Percentiles rank a stretch among this genome's conserved stretches.
Conservation (phyloP, 2,113 vertebrate species). For the Rhinopomastus cyanomelas region DNA sequence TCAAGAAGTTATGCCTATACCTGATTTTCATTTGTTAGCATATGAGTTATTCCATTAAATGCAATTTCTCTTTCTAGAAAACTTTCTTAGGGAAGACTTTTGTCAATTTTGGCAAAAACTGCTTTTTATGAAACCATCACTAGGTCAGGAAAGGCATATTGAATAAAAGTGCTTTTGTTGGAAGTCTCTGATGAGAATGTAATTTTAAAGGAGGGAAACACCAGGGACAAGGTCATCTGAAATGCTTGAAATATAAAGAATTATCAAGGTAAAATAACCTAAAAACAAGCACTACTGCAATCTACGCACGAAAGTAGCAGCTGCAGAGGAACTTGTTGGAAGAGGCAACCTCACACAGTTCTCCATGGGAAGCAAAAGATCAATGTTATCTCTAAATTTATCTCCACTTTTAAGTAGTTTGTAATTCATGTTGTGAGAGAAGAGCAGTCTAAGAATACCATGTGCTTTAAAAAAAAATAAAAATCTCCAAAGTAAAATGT, state of each 20-base stretch:
- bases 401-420: neutral
- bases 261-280: neutral
- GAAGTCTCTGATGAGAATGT: neutral
- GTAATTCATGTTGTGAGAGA: neutral
- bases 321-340: neutral
- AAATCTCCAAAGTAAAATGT: neutral
- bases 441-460: neutral
- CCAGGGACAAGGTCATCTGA: neutral
- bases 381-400: neutral
- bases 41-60: neutral
- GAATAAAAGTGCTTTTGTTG: neutral
- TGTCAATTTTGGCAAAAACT: neutral
- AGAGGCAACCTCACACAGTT: neutral
- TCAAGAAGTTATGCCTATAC: neutral
- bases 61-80: neutral
- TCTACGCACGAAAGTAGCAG: neutral
- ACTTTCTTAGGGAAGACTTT: neutral
- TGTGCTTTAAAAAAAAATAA: neutral
- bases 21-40: neutral
- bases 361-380: neutral
- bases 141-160: neutral
- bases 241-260: neutral
- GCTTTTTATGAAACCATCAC: neutral
- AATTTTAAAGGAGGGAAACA: neutral
- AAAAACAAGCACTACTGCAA: neutral